Evolutionary conservation across 2,113 vertebrate genomes (phyloP), one percentile per base, ranked within the genome.

Genomic region (Percopsis transmontana): DNA sequence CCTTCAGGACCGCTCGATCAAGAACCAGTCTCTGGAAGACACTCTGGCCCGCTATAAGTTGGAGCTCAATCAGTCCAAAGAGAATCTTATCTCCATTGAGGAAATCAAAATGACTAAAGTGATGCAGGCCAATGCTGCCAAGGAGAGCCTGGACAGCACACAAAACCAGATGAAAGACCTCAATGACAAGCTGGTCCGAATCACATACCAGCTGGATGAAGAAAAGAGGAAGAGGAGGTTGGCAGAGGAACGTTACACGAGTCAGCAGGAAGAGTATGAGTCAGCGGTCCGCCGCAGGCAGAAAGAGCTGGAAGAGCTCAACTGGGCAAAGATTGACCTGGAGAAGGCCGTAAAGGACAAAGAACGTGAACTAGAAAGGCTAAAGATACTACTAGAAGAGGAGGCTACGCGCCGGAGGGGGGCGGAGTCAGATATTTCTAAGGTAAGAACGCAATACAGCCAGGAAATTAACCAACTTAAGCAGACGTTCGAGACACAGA

Each of bases 301-400:
- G 74, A 94, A 92, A 10, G 97, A 99, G 79, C 93, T 96, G 79
- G 97, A 98, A 55, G 95, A 90, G 70, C 85, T 96, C 7, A 95
- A 93, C 20, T 94, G 95, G 93, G 88, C 91, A 80, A 98, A 95
- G 62, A 90, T 96, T 72, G 95, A 99, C 69, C 92, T 95, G 62
- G 97, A 99, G 86, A 98, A 98, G 87, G 68, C 90, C 67, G 90
- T 98, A 90, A 98, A 97, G 86, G 97, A 99, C 88, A 99, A 96
- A 87, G 96, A 98, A 91, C 95, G 93, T 62, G 97, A 99, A 87
- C 92, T 98, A 85, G 96, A 98, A 77, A 94, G 94, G 77, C 81
- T 99, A 78, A 97, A 94, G 87, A 83, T 88, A 68, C 94, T 95
- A 79, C 91, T 97, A 69, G 93, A 97, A 48, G 96, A 97, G 72